A percentile compares a stretch with the other conserved stretches of the same genome.
These are phyloP conservation scores for Barypeithes pellucidus DNA, from an alignment of 2,888 invertebrate species.

Conservation along the genomic window DNA sequence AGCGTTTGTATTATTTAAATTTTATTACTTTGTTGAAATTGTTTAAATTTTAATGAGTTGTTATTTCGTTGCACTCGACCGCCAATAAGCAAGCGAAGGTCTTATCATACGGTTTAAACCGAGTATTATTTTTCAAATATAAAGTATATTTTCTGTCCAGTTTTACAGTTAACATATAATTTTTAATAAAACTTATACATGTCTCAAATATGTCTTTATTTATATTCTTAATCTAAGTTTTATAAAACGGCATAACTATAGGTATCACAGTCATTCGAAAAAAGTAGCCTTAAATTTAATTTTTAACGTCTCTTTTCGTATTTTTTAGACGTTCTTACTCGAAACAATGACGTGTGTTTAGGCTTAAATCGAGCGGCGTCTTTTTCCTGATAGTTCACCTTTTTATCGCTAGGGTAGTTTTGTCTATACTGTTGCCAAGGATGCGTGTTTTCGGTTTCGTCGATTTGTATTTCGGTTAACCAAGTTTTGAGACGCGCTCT, in stretches of 20 bases:
- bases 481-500: constrained; percentile 71
- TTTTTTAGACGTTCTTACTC: constrained; percentile 64
- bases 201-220: not conserved
- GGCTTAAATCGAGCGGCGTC: constrained; percentile 66
- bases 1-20: not conserved
- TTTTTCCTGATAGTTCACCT: constrained; percentile 63
- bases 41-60: not conserved
- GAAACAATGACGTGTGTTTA: constrained; percentile 63
- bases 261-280: constrained; percentile 6
- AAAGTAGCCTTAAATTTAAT: not conserved
- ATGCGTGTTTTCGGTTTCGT: constrained; percentile 72
- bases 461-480: constrained; percentile 70
- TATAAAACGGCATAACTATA: not conserved
- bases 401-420: constrained; percentile 58
- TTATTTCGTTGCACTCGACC: not conserved
- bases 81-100: not conserved
- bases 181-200: constrained; percentile 56
- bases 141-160: not conserved
- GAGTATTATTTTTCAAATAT: constrained; percentile 12
- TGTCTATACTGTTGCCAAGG: constrained; percentile 79
- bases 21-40: not conserved
- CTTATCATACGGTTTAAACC: not conserved
- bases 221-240: not conserved
- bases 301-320: no score
- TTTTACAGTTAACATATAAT: not conserved